phyloP scores from a whole-genome alignment of 1,140 invertebrate genomes.

The Metaphire vulgaris region DNA sequence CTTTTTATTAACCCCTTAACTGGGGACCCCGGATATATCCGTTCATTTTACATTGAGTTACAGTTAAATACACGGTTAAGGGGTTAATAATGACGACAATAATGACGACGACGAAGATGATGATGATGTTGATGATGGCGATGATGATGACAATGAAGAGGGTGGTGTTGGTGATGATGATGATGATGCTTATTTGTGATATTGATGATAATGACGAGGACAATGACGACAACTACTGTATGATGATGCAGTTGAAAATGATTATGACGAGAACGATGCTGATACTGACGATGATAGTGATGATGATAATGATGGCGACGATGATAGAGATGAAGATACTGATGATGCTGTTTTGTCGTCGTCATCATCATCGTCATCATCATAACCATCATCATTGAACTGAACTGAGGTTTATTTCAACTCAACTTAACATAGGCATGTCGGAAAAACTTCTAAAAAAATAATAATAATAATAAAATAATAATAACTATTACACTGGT shows the following conservation, averaged over 20 bases:
- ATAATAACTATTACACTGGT: neutral
- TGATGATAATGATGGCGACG: neutral
- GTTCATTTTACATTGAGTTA: too few relatives aligned
- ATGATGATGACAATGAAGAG: neutral
- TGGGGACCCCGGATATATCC: too few relatives aligned
- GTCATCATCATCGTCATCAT: neutral
- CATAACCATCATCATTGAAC: neutral
- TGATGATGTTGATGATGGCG: neutral
- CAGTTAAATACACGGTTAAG: too few relatives aligned
- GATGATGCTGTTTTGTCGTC: neutral
- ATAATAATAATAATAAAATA: constrained; percentile 2
- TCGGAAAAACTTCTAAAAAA: neutral
- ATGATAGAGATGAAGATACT: neutral
- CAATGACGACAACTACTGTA: neutral
- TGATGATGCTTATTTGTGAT: neutral
- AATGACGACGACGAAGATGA: too few relatives aligned
- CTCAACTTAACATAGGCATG: too few relatives aligned
- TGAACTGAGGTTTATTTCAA: neutral
- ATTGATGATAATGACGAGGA: neutral
- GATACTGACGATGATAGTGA: neutral
- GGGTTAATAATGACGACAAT: too few relatives aligned
- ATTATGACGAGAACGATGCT: neutral
- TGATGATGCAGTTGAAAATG: neutral
- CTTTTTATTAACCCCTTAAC: too few relatives aligned
- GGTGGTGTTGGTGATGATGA: neutral